Evolutionary conservation across 2,888 invertebrate species (phyloP), one percentile per base, ranked within the genome.

Genomic region (Cyaniris semiargus): DNA sequence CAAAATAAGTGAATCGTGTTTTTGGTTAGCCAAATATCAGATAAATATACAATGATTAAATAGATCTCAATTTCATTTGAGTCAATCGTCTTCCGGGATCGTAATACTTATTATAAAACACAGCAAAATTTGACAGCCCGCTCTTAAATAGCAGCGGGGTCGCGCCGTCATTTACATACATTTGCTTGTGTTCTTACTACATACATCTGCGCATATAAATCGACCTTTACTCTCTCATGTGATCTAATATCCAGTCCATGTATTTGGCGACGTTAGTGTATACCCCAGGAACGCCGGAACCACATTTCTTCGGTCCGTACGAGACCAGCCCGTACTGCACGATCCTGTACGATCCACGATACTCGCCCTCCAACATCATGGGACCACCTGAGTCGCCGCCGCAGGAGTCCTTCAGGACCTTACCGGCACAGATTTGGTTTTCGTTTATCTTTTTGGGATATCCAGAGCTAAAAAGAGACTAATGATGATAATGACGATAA

Each of bases 311-410:
- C 1, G 81, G 80, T 15, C 84, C 84, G 27, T 80, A 79, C 0
- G 85, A 85, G 4, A 85, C 83, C 44, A 86, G 81, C 8, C 86
- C 86, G 71, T 81, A 80, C 76, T 85, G 83, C 44, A 87, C 83
- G 74, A 79, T 81, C n/a, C 83, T 79, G 7, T 78, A 44, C 0
- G 66, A 70, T 7, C 60, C 78, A 3, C 72, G 70, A 71, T 81
- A 78, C 1, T 3, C 18, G 1, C 80, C 79, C 7, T 84, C 80
- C 3, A 84, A 78, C 88, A 94, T 93, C 53, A 96, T 85, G 0
- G 96, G 96, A 0, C 96, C 96, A 13, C 96, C 96, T 60, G 95
- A 95, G 81, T 96, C 96, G 0, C 96, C 96, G 38, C 88, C 85
- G 80, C 96, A 96, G 31, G 96, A 95, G 82, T 96, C 96, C 66